Evolutionary conservation across 2,888 invertebrate species (phyloP).

Genomic region (Ormyrus thymus): DNA sequence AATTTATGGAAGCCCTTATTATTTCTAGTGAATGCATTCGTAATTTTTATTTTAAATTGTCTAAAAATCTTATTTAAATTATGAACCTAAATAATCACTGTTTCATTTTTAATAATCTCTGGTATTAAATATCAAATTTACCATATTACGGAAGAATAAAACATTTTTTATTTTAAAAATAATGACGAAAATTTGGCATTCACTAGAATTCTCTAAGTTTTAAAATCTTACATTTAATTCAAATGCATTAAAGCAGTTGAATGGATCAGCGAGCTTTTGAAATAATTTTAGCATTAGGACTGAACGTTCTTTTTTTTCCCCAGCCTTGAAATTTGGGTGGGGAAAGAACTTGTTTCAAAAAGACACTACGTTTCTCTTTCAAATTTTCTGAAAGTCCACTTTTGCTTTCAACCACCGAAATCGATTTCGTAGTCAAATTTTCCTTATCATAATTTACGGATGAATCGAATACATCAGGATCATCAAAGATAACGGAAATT

Average conservation of each 20-base stretch:
- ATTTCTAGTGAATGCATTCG: slow-evolving; percentile 7
- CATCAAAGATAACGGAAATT: slow-evolving; percentile 59
- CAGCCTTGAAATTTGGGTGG: slow-evolving; percentile 77
- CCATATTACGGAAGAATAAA: neutral
- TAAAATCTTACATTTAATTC: no score
- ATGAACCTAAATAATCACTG: no score
- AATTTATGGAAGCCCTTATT: slow-evolving; percentile 44
- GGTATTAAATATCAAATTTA: neutral
- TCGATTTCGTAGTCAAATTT: slow-evolving; percentile 62
- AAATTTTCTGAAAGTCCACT: slow-evolving; percentile 66
- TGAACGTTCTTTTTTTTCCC: slow-evolving; percentile 67
- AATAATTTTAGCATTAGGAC: slow-evolving; percentile 63
- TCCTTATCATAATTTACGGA: slow-evolving; percentile 65
- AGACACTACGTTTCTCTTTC: slow-evolving; percentile 77
- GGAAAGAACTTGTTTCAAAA: slow-evolving; percentile 79
- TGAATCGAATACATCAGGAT: slow-evolving; percentile 58
- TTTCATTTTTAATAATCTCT: no score
- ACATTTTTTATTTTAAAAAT: neutral
- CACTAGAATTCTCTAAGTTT: neutral
- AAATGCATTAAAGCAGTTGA: neutral
- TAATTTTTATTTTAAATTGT: neutral
- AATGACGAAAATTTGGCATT: neutral
- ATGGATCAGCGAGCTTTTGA: slow-evolving; percentile 57
- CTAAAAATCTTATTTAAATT: neutral
- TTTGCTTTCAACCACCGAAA: slow-evolving; percentile 56